These are phyloP conservation scores for Cryptops parisi DNA, from an alignment of 2,888 invertebrate genomes.

Conservation along the genomic window DNA sequence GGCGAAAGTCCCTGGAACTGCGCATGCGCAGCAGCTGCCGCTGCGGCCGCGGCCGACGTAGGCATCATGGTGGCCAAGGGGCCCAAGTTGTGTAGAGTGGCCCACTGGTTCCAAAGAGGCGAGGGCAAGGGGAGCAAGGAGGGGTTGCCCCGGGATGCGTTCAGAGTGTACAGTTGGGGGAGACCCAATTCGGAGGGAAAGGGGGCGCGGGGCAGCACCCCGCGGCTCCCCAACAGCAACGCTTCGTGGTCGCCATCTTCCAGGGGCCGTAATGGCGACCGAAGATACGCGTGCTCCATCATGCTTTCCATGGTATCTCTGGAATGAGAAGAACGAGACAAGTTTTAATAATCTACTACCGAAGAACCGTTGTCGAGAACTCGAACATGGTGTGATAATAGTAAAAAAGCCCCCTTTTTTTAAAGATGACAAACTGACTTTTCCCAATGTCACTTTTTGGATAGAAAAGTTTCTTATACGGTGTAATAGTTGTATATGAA, in stretches of 20 bases:
- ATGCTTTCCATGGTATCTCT: conserved; percentile 41
- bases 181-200: conserved; percentile 12
- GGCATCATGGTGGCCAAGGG: conserved; percentile 16
- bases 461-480: no score
- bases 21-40: conserved; percentile 12
- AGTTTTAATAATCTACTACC: no score
- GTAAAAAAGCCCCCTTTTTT: no score
- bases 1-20: conserved; percentile 15
- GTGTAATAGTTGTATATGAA: no score
- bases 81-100: conserved; percentile 37
- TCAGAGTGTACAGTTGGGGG: conserved; percentile 18
- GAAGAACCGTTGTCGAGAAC: no score
- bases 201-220: conserved; percentile 5
- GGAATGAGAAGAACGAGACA: neutral
- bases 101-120: conserved; percentile 53
- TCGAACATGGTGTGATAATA: no score
- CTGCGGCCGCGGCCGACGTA: conserved; percentile 11
- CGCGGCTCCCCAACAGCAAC: conserved; percentile 6
- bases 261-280: conserved; percentile 57
- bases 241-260: conserved; percentile 46
- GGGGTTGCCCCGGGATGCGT: conserved; percentile 16
- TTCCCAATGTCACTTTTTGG: no score
- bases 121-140: conserved; percentile 23
- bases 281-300: conserved; percentile 58
- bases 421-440: no score